Evolutionary conservation across 2,797 vertebrate species (phyloP).

Genomic region (Chelon labrosus): DNA sequence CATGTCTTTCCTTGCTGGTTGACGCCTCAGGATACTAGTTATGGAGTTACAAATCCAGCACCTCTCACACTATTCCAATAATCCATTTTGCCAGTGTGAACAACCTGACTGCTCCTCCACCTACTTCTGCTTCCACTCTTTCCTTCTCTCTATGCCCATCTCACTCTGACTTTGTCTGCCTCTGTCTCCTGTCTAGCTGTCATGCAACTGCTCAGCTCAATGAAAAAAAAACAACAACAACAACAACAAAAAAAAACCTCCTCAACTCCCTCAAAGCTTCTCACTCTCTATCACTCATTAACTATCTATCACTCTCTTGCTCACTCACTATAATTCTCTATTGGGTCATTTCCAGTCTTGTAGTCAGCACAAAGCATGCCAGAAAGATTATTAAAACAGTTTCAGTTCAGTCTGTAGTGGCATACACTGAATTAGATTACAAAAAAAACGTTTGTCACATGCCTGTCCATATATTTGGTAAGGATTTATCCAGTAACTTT

Average conservation of each 20-base stretch:
- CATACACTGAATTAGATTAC: conserved; percentile 1
- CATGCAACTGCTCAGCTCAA: conserved; percentile 22
- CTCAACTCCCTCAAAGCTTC: conserved; percentile 9
- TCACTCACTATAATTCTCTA: background rate
- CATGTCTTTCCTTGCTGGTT: conserved; percentile 9
- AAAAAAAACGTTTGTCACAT: background rate
- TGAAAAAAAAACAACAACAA: background rate
- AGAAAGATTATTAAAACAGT: background rate
- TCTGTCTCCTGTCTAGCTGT: conserved; percentile 30
- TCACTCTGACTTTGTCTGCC: conserved; percentile 22
- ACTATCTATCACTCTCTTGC: conserved; percentile 24
- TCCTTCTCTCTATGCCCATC: conserved; percentile 24
- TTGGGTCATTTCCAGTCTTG: conserved; percentile 6
- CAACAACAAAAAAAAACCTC: background rate
- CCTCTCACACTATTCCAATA: conserved; percentile 1
- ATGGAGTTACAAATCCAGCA: conserved; percentile 24
- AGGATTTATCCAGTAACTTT: background rate
- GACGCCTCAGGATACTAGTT: conserved; percentile 1
- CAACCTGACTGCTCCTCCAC: conserved; percentile 33
- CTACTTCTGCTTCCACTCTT: conserved; percentile 30
- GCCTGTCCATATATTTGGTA: background rate
- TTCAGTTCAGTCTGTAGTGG: background rate
- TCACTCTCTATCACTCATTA: conserved; percentile 35
- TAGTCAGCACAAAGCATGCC: background rate
- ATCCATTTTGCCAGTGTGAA: conserved; percentile 31